Percentiles rank a stretch among this genome's conserved stretches.
phyloP scores from a whole-genome alignment of 2,888 invertebrate species.

The Ophion slaviceki region DNA sequence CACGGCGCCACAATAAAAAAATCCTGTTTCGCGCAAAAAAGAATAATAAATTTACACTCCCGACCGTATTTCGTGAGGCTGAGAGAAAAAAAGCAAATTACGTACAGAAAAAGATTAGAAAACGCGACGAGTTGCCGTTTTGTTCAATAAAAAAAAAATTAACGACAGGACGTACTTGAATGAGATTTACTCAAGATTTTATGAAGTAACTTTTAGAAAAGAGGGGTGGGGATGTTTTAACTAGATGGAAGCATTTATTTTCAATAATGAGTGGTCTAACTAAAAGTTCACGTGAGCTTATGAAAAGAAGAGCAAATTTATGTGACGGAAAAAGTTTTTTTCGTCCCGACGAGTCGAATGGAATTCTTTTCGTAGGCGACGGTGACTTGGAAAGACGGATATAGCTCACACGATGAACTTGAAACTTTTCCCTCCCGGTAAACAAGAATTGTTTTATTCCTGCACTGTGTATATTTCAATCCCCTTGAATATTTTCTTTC shows the following conservation, averaged over 20 bases:
- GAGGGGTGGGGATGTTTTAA: background rate
- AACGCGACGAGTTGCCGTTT: background rate
- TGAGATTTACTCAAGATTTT: too few relatives aligned
- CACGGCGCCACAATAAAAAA: slow-evolving; percentile 10
- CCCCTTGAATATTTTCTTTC: background rate
- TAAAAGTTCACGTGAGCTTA: slow-evolving; percentile 5
- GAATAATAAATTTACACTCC: background rate
- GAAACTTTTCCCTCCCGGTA: slow-evolving; percentile 35
- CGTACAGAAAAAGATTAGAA: background rate
- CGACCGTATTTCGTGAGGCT: background rate
- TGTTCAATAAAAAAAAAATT: too few relatives aligned
- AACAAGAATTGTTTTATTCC: slow-evolving; percentile 17
- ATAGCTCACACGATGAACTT: slow-evolving; percentile 53
- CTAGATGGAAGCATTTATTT: background rate
- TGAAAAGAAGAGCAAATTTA: slow-evolving; percentile 9
- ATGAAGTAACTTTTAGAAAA: too few relatives aligned
- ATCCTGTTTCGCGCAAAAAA: background rate
- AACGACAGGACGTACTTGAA: too few relatives aligned
- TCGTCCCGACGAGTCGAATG: slow-evolving; percentile 9
- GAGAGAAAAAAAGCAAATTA: background rate
- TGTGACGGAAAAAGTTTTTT: slow-evolving; percentile 43
- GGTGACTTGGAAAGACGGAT: slow-evolving; percentile 33
- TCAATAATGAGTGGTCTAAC: background rate
- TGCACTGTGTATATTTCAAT: background rate
- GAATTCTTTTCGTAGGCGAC: slow-evolving; percentile 33